Evolutionary conservation across 2,113 vertebrate genomes (phyloP), one percentile per base, ranked within the genome.

Genomic region (Daubentonia madagascariensis): DNA sequence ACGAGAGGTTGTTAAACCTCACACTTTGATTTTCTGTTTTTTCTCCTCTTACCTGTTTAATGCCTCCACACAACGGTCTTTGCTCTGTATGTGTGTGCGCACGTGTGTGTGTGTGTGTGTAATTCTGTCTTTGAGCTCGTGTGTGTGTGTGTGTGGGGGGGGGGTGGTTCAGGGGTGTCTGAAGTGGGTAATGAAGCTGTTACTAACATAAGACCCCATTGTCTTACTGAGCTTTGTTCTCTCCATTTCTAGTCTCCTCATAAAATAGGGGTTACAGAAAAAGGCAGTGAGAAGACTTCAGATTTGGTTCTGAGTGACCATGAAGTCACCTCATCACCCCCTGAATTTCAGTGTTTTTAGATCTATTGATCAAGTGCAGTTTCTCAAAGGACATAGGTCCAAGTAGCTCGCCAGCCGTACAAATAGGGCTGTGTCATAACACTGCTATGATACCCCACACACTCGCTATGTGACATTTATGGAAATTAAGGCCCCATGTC

Each of bases 211-310:
- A 87, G 70, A 94, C 43, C 0, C 10, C 30, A 22, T 20, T 35
- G 7, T 86, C 43, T 73, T 6, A 12, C 7, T 48, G 65, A 89
- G 11, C 35, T 95, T 50, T 67, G 43, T 7, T 93, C 23, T 45
- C 7, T 91, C 20, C 22, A 30, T 54, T 97, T 94, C 73, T 72
- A n/a, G 76, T 93, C 45, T 75, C 25, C 43, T 61, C n/a, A 6
- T 32, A 52, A 65, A 87, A 72, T 23, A 40, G 16, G 50, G 3
- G 1, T 65, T 65, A 85, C 14, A 86, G 65, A 45, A 84, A 70
- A 80, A 43, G 35, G 22, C 91, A 96, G 32, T 32, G 68, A 54
- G 57, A 89, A 22, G n/a, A 80, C 45, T 86, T 96, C 67, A 28
- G 45, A 67, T 37, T 61, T 85, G 35, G 10, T 50, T 59, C n/a